These are phyloP conservation scores for Nanorana parkeri DNA, from an alignment of 2,113 vertebrate genomes.

Conservation along the genomic window DNA sequence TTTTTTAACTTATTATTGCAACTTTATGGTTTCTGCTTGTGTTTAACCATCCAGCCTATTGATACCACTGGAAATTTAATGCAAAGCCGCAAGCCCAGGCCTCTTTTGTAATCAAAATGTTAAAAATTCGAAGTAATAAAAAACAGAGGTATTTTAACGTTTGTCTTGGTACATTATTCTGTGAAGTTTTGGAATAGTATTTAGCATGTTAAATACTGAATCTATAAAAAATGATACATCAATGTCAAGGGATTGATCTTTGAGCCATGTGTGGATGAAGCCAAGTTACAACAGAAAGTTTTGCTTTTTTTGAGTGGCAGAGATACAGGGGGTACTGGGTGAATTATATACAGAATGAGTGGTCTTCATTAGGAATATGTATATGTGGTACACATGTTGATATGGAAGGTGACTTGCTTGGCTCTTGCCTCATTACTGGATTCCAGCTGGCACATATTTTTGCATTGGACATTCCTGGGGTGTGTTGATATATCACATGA, in stretches of 20 bases:
- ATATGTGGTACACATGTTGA: constrained; percentile 54
- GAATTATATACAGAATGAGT: constrained; percentile 47
- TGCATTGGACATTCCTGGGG: constrained; percentile 32
- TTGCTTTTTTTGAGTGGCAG: constrained; percentile 32
- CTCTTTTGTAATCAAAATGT: constrained; percentile 29
- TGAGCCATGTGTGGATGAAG: constrained; percentile 55
- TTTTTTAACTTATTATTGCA: constrained; percentile 57
- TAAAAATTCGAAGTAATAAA: constrained; percentile 51
- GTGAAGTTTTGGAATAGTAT: constrained; percentile 55
- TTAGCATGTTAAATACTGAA: constrained; percentile 52
- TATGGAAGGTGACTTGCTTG: constrained; percentile 55
- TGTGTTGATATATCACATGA: constrained; percentile 45
- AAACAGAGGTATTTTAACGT: constrained; percentile 56
- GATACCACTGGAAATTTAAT: constrained; percentile 29
- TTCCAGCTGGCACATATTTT: constrained; percentile 47
- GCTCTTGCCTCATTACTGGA: constrained; percentile 41
- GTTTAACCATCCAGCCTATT: constrained; percentile 48
- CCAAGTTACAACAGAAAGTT: constrained; percentile 51
- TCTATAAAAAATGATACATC: constrained; percentile 56
- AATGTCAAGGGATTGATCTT: constrained; percentile 54
- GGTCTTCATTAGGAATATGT: constrained; percentile 54
- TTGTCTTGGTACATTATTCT: constrained; percentile 53
- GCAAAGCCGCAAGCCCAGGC: constrained; percentile 7
- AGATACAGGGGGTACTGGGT: constrained; percentile 47
- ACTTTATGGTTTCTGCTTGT: constrained; percentile 54